phyloP scores from a whole-genome alignment of 1,140 invertebrate genomes.

The Cyclargus thomasi region DNA sequence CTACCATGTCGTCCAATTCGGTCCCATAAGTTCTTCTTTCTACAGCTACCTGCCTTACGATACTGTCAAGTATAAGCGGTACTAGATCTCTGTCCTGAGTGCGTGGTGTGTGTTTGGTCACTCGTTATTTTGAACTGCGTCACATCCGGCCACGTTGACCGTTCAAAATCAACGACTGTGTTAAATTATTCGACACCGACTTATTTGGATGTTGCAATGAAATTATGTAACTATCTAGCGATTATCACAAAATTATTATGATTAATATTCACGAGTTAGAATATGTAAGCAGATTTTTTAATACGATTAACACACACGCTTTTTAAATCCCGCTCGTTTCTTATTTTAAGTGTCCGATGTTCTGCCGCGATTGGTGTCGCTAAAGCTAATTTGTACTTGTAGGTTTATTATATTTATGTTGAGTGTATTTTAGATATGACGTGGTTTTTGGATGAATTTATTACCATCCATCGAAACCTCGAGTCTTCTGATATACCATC shows the following conservation, averaged over 20 bases:
- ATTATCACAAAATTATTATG: not conserved
- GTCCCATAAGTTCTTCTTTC: slow-evolving; percentile 77
- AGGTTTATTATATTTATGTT: not conserved
- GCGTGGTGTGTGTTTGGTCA: slow-evolving; percentile 5
- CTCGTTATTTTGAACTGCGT: slow-evolving; percentile 5
- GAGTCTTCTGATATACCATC: not conserved
- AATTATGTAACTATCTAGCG: not conserved
- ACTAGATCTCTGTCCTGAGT: slow-evolving; percentile 34
- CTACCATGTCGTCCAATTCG: slow-evolving; percentile 77
- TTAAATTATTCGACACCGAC: slow-evolving; percentile 1
- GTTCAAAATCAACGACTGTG: slow-evolving; percentile 6
- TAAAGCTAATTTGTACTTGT: not conserved
- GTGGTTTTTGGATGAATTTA: not conserved
- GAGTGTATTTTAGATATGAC: not conserved
- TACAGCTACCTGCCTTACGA: slow-evolving; percentile 77
- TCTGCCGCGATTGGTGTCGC: not conserved
- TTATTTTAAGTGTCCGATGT: not conserved
- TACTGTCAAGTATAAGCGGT: slow-evolving; percentile 56
- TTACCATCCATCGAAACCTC: not conserved
- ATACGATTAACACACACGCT: not conserved
- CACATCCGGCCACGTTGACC: not conserved
- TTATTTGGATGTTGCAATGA: not conserved
- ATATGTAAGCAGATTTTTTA: not conserved
- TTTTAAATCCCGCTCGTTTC: not conserved
- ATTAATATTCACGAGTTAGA: not conserved